Conservation (phyloP, 2,797 vertebrate genomes). For the Dicrostonyx torquatus region DNA sequence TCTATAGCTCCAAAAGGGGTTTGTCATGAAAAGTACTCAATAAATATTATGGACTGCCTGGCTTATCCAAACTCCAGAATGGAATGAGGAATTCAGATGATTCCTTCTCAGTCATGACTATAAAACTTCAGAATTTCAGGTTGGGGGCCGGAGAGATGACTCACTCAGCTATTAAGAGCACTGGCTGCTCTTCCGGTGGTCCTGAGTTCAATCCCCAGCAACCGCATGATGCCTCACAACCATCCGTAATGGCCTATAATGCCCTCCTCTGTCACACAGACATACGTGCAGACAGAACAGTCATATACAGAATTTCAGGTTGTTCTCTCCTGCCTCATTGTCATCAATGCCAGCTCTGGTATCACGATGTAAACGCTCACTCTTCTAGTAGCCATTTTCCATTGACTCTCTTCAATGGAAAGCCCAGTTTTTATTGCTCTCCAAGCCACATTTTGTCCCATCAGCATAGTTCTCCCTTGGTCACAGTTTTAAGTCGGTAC, state of each 20-base stretch:
- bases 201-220: too few relatives aligned
- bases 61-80: conserved; percentile 30
- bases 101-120: not conserved
- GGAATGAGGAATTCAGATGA: not conserved
- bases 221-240: too few relatives aligned
- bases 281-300: too few relatives aligned
- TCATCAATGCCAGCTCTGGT: not conserved
- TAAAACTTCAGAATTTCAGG: conserved; percentile 7
- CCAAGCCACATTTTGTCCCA: not conserved
- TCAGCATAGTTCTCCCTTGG: not conserved
- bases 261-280: too few relatives aligned
- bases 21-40: not conserved
- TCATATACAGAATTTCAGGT: not conserved
- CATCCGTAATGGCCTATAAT: too few relatives aligned
- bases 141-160: not conserved
- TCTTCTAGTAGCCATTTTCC: not conserved
- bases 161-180: too few relatives aligned
- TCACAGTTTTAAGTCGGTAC: not conserved
- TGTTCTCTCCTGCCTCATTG: not conserved
- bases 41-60: not conserved
- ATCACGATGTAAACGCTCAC: not conserved
- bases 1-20: not conserved
- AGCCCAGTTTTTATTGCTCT: not conserved
- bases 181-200: too few relatives aligned
- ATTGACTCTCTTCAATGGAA: not conserved